Evolutionary conservation across 2,888 invertebrate species (phyloP).

Genomic region (Acholoe squamosa): DNA sequence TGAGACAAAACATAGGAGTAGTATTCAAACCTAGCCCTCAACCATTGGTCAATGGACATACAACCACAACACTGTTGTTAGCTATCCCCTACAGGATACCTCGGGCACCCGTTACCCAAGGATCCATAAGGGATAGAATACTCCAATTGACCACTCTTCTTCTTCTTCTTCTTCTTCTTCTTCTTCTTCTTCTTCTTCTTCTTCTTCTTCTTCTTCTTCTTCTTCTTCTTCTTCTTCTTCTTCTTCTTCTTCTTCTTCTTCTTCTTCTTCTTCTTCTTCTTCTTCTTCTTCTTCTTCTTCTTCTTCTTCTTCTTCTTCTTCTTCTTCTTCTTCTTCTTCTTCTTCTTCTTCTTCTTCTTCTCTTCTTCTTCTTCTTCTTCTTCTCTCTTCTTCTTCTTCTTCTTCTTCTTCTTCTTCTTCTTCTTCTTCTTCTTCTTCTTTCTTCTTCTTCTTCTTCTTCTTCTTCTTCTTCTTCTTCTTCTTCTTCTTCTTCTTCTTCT

Average conservation of each 20-base stretch:
- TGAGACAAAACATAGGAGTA: too few relatives aligned
- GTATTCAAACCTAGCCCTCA: too few relatives aligned
- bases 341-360: neutral
- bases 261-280: slow-evolving; percentile 25
- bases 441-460: slow-evolving; percentile 59
- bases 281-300: neutral
- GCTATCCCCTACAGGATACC: too few relatives aligned
- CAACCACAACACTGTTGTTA: too few relatives aligned
- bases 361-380: neutral
- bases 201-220: slow-evolving; percentile 64
- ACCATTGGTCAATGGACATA: too few relatives aligned
- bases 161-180: neutral
- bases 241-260: slow-evolving; percentile 60
- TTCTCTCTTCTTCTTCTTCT: slow-evolving; percentile 51
- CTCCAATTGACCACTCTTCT: too few relatives aligned
- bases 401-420: slow-evolving; percentile 63
- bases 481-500: slow-evolving; percentile 58
- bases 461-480: slow-evolving; percentile 57
- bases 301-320: neutral
- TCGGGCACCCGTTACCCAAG: too few relatives aligned
- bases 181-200: slow-evolving; percentile 54
- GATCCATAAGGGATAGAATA: too few relatives aligned
- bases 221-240: slow-evolving; percentile 54
- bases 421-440: slow-evolving; percentile 50
- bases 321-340: neutral